A percentile compares a stretch with the other conserved stretches of the same genome.
Evolutionary conservation across 2,797 vertebrate genomes (phyloP).

Genomic region (Leuciscus waleckii): DNA sequence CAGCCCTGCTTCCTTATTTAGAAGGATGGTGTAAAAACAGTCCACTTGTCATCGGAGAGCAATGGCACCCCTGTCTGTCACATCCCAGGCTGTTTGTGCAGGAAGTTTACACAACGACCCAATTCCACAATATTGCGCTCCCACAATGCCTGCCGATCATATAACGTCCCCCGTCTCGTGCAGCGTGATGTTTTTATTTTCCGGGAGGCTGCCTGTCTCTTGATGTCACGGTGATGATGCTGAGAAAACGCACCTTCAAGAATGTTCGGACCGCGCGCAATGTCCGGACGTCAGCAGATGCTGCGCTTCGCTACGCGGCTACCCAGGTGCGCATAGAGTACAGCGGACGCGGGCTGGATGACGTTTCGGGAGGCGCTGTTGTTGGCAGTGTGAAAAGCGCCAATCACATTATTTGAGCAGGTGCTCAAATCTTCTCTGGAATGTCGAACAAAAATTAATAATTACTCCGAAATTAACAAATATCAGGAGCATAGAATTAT

Average conservation of each 20-base stretch:
- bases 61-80: constrained; percentile 78
- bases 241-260: constrained; percentile 47
- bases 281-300: constrained; percentile 68
- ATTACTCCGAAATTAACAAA: not conserved
- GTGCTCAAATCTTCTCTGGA: not conserved
- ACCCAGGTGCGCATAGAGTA: constrained; percentile 60
- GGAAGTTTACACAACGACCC: constrained; percentile 69
- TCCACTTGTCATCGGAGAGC: constrained; percentile 80
- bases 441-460: not conserved
- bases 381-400: constrained; percentile 24
- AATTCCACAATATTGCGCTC: constrained; percentile 67
- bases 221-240: constrained; percentile 27
- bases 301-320: constrained; percentile 59
- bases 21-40: constrained; percentile 90
- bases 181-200: constrained; percentile 8
- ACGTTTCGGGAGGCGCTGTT: constrained; percentile 41
- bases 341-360: constrained; percentile 26
- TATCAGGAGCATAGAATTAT: not conserved
- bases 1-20: constrained; percentile 89
- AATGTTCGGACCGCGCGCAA: constrained; percentile 64
- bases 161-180: constrained; percentile 43
- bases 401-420: constrained; percentile 10
- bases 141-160: constrained; percentile 65
- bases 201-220: constrained; percentile 21
- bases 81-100: constrained; percentile 76